A percentile compares a stretch with the other conserved stretches of the same genome.
These are phyloP conservation scores for Bergia sp. DNA, from an alignment of 92 coral and sea anemone genomes.

Conservation along the genomic window DNA sequence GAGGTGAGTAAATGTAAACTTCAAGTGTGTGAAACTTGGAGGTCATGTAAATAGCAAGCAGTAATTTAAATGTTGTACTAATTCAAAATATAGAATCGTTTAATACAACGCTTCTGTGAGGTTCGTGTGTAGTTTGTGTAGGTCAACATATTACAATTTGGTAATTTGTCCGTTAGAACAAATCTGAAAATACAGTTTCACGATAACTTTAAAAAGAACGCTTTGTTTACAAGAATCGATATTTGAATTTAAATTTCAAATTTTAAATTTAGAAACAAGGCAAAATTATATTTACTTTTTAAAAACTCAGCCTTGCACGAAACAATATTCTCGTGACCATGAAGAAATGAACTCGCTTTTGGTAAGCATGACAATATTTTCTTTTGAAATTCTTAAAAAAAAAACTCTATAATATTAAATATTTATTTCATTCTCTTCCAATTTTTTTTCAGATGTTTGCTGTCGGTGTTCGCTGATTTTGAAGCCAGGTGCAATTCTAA, in stretches of 20 bases:
- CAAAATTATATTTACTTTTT: background rate
- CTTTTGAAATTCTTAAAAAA: constrained; percentile 11
- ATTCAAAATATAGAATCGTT: constrained; percentile 4
- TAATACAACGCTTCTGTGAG: background rate
- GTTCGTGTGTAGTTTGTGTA: constrained; percentile 2
- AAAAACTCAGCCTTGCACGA: background rate
- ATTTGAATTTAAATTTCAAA: constrained; percentile 1
- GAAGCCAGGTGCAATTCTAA: constrained; percentile 5
- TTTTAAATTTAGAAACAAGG: background rate
- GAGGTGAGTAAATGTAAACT: background rate
- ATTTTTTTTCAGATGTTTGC: constrained; percentile 17
- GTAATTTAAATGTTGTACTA: background rate
- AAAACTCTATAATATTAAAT: constrained; percentile 8
- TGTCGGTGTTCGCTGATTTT: constrained; percentile 10
- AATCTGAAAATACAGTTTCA: background rate
- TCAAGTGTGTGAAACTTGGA: background rate
- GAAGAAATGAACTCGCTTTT: background rate
- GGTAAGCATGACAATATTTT: background rate
- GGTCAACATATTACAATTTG: background rate
- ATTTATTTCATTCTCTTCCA: constrained; percentile 9
- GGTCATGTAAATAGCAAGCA: background rate
- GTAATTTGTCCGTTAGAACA: background rate
- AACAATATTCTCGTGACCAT: background rate
- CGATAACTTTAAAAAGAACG: background rate
- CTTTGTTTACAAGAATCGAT: background rate